Conservation (phyloP, 2,888 invertebrate genomes). For the Drosophila multiciliata region DNA sequence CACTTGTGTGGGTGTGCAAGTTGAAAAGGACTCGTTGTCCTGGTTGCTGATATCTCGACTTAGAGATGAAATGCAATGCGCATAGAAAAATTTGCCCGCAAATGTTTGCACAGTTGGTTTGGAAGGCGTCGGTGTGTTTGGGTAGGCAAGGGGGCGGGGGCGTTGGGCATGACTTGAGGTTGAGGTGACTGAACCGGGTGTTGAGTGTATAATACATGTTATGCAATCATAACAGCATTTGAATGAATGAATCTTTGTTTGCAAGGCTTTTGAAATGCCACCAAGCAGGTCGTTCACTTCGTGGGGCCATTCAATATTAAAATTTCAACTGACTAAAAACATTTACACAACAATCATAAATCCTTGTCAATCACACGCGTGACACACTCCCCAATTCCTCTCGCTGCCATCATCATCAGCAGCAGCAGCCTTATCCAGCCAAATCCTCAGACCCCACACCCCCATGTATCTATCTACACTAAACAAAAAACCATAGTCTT, state of each 20-base stretch:
- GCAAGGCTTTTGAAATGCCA: constrained; percentile 34
- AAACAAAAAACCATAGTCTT: neutral
- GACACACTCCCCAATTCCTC: constrained; percentile 49
- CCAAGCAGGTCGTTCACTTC: constrained; percentile 69
- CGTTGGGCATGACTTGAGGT: constrained; percentile 1
- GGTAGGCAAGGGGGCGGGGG: neutral
- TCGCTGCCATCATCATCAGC: constrained; percentile 67
- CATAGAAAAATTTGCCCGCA: constrained; percentile 71
- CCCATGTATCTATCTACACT: neutral
- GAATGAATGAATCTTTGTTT: constrained; percentile 46
- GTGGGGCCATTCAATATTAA: constrained; percentile 49
- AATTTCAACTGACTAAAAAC: constrained; percentile 68
- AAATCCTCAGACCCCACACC: constrained; percentile 8
- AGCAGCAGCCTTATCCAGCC: constrained; percentile 52
- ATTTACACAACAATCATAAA: constrained; percentile 78
- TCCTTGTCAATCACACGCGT: constrained; percentile 82
- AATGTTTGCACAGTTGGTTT: constrained; percentile 64
- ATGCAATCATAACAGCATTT: constrained; percentile 79
- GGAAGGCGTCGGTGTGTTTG: constrained; percentile 7
- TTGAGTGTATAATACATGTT: constrained; percentile 44
- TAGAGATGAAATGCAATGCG: constrained; percentile 83
- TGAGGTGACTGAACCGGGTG: constrained; percentile 69
- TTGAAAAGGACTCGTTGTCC: constrained; percentile 64
- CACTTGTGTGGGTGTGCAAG: constrained; percentile 25
- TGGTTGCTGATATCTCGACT: constrained; percentile 67